These are phyloP conservation scores for Halcyon badia DNA, from an alignment of 2,797 vertebrate species.

Conservation along the genomic window DNA sequence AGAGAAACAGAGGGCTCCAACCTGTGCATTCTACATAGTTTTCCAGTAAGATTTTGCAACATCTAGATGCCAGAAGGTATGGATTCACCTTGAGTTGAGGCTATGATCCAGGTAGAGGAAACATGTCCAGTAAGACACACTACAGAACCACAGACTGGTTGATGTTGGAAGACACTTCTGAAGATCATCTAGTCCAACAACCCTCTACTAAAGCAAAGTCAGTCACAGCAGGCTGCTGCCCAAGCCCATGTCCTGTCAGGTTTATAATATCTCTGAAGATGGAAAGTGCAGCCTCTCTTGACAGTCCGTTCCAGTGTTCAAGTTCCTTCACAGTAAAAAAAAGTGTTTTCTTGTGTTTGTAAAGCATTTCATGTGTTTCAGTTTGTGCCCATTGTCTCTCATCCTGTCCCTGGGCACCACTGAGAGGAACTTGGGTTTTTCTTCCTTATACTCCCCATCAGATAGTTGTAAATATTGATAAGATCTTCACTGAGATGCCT, in stretches of 20 bases:
- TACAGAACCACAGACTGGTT: not conserved
- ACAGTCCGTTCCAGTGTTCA: not conserved
- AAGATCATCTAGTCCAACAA: not conserved
- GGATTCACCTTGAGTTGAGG: not conserved
- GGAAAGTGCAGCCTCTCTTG: not conserved
- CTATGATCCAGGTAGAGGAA: not conserved
- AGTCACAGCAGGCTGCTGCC: not conserved
- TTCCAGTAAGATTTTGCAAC: not conserved
- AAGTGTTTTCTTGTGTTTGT: not conserved
- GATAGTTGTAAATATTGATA: accelerated
- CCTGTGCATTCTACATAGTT: not conserved
- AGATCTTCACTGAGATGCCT: not conserved
- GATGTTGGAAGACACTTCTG: not conserved
- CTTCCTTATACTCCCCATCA: not conserved
- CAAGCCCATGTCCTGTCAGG: accelerated
- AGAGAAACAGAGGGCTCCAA: not conserved
- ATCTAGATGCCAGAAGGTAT: not conserved
- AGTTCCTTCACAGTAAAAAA: not conserved
- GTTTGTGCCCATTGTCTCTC: not conserved
- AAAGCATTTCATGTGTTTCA: not conserved
- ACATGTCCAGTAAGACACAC: not conserved
- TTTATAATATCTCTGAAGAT: not conserved
- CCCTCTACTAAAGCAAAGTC: not conserved
- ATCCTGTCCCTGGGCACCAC: not conserved
- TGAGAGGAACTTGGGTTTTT: not conserved